Conservation (phyloP, 1,140 invertebrate genomes). For the Dendroctonus ponderosae region DNA sequence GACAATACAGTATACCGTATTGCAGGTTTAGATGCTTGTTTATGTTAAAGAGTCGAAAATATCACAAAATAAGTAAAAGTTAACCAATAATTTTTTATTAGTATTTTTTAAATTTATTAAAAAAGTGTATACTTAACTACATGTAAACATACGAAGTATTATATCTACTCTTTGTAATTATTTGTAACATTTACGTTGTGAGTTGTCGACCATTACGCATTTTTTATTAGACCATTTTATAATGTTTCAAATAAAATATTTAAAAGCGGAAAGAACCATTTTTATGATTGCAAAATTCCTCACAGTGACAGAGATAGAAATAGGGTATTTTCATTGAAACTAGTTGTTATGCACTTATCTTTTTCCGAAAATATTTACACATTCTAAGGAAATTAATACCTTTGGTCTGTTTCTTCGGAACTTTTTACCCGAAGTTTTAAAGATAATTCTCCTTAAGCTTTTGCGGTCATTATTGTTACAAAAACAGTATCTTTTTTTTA, state of each 20-base stretch:
- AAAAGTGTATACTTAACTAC: constrained; percentile 17
- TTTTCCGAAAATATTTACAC: no score
- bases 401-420: no score
- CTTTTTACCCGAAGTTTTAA: no score
- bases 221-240: constrained; percentile 27
- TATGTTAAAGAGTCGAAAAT: not conserved
- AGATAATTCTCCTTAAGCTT: no score
- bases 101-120: not conserved
- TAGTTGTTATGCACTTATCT: not conserved
- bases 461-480: no score
- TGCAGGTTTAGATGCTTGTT: constrained; percentile 7
- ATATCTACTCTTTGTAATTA: constrained; percentile 30
- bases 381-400: no score
- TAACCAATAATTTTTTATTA: no score
- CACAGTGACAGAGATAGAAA: constrained; percentile 13
- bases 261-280: constrained; percentile 13
- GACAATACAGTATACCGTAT: constrained; percentile 10
- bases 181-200: constrained; percentile 25
- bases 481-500: no score
- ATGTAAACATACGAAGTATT: constrained; percentile 10
- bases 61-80: no score
- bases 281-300: not conserved
- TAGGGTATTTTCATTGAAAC: constrained; percentile 1
- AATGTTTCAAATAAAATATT: constrained; percentile 32
- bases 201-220: constrained; percentile 3